Evolutionary conservation across 2,113 vertebrate species (phyloP).

Genomic region (Daphoenositta chrysoptera): DNA sequence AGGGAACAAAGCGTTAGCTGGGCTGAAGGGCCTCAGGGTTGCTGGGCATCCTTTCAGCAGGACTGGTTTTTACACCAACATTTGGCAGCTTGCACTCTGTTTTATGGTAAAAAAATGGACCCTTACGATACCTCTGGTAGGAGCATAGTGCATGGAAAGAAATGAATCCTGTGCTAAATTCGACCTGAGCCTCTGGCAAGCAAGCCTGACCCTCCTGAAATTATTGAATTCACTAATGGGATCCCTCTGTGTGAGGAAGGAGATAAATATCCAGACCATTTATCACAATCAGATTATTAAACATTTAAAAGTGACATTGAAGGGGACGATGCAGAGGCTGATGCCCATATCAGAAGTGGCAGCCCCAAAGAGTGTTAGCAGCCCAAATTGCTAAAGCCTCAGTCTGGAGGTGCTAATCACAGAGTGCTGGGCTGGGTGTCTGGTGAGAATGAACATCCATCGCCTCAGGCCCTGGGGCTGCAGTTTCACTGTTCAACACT

Average conservation of each 20-base stretch:
- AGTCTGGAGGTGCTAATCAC: background rate
- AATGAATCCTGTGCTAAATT: background rate
- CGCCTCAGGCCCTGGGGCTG: background rate
- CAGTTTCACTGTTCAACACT: background rate
- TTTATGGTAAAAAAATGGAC: background rate
- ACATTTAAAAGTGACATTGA: conserved; percentile 19
- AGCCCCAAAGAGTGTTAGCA: background rate
- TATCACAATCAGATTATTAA: conserved; percentile 36
- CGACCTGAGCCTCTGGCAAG: background rate
- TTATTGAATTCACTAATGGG: conserved; percentile 12
- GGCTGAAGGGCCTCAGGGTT: background rate
- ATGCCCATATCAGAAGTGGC: background rate
- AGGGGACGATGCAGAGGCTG: background rate
- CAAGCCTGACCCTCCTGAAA: background rate
- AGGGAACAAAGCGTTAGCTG: background rate
- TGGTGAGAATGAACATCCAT: background rate
- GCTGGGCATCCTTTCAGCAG: background rate
- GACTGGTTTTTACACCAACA: background rate
- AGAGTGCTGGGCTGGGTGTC: background rate
- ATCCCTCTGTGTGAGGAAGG: background rate
- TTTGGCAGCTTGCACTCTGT: background rate
- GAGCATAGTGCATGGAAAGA: background rate
- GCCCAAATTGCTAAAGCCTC: background rate
- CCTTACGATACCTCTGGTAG: background rate
- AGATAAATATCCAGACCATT: conserved; percentile 27